Evolutionary conservation across 2,888 invertebrate genomes (phyloP).

Genomic region (Melieria picta): DNA sequence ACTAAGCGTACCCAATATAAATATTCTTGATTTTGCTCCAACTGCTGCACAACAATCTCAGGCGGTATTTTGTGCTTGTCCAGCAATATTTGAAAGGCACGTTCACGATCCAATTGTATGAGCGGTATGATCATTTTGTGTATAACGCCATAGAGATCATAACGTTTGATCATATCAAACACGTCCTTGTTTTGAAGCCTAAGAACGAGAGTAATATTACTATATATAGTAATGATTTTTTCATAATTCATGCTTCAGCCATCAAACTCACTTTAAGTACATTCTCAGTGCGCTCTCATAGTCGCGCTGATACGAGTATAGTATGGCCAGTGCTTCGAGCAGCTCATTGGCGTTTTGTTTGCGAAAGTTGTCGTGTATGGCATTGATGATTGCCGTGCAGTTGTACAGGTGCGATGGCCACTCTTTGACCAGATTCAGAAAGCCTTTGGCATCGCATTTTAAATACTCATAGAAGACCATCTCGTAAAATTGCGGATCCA

Average conservation of each 20-base stretch:
- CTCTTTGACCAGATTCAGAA: conserved; percentile 84
- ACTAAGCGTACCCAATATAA: conserved; percentile 74
- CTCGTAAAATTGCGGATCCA: conserved; percentile 90
- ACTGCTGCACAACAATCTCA: conserved; percentile 82
- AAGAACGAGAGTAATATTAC: conserved; percentile 33
- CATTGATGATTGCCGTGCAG: conserved; percentile 84
- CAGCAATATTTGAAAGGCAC: conserved; percentile 83
- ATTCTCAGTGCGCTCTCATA: conserved; percentile 92
- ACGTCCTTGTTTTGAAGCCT: conserved; percentile 89
- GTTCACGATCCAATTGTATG: conserved; percentile 85
- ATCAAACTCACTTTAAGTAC: conserved; percentile 78
- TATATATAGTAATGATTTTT: background rate
- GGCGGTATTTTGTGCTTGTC: conserved; percentile 79
- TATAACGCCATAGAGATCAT: conserved; percentile 84
- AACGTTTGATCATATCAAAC: conserved; percentile 85
- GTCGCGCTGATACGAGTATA: conserved; percentile 87
- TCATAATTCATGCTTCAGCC: background rate
- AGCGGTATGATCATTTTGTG: conserved; percentile 88
- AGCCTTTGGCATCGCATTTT: conserved; percentile 82
- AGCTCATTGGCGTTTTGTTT: conserved; percentile 78
- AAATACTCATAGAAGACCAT: conserved; percentile 93
- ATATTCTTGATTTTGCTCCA: conserved; percentile 78
- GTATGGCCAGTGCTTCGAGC: conserved; percentile 86
- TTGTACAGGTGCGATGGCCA: conserved; percentile 89
- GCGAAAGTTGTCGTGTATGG: conserved; percentile 83